Evolutionary conservation across 2,113 vertebrate genomes (phyloP), one percentile per base, ranked within the genome.

Genomic region (Megaceryle maxima): DNA sequence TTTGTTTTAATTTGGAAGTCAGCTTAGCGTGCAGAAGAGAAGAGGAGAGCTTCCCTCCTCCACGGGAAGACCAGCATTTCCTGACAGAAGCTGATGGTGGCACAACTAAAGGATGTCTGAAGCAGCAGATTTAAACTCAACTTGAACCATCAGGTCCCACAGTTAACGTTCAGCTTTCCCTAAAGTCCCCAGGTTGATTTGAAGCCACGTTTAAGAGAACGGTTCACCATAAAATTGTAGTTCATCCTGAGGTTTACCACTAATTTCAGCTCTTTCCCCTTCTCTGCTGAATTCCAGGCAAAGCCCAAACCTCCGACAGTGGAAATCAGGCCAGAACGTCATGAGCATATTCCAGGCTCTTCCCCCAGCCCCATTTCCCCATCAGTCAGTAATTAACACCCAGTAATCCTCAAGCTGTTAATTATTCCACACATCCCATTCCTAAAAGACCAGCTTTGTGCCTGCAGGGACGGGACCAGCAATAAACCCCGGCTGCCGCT

Each of bases 381-480:
- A 15, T 31, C 60, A 53, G 43, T 16, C 51, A 13, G 25, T 33
- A 70, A 77, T 86, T 72, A 70, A 60, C 69, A 48, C 33, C 51
- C 9, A 0, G 11, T 33, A 60, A 55, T 86, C 76, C 3, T 1
- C n/a, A 4, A 13, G 25, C 1, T 0, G 43, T 15, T 59, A 41
- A 75, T 74, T 46, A 41, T 2, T 3, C 37, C n/a, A 1, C 6
- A 6, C 25, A 7, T 20, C 6, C 37, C 48, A n/a, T 37, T 28
- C 8, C 74, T 57, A 9, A 33, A 50, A 55, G 48, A 37, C 60
- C 29, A 10, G 16, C 22, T 59, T 13, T 37, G 31, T 46, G 56
- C 44, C 62, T 9, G 39, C 31, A 28, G 83, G 67, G 62, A 44
- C 2, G 18, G 29, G 44, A 85, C 55, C 16, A 22, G 44, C 74